Evolutionary conservation across 1,140 invertebrate species (phyloP), one percentile per base, ranked within the genome.

Genomic region (Aplysia californica): DNA sequence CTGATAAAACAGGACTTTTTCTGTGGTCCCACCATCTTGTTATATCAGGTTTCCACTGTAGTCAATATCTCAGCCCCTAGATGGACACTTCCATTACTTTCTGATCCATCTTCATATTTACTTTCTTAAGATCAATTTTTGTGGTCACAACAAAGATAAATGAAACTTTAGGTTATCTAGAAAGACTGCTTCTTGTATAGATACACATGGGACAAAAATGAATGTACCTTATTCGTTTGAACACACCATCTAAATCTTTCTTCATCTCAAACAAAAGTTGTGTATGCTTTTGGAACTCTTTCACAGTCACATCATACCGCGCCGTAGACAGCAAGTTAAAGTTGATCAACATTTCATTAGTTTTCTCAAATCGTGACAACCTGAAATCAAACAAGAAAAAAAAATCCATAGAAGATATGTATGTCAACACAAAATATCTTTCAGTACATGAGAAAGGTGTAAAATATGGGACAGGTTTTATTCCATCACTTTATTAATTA

Each of bases 261-360:
- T 91, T 92, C 87, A 93, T 92, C n/a, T 93, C 92, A 56, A 87
- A 82, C 85, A 91, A 94, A 92, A 96, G 90, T 78, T 94, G 92
- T 0, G 95, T 96, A 86, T 98, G 96, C 83, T 95, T 95, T 82
- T 96, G 97, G 77, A 98, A 97, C 82, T 98, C 96, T 31, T 92
- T 92, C 10, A 92, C 93, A 31, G 96, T 95, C 67, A 93, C 93
- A 85, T 96, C 95, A 66, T 96, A 92, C 38, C 96, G 92, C 76
- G 93, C 91, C 10, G 94, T 92, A 3, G 96, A 96, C 3, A 98
- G 88, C 3, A 95, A 93, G 89, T 98, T 98, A 84, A 96, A 98
- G 84, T 98, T 98, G 31, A 96, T 94, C 31, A 98, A 89, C 97
- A 98, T 98, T 92, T 98, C 97, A 87, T 98, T 98, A 2, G 97